Percentiles rank a stretch among this genome's conserved stretches.
Evolutionary conservation across 2,888 invertebrate genomes (phyloP).

Genomic region (Ctena decussata): DNA sequence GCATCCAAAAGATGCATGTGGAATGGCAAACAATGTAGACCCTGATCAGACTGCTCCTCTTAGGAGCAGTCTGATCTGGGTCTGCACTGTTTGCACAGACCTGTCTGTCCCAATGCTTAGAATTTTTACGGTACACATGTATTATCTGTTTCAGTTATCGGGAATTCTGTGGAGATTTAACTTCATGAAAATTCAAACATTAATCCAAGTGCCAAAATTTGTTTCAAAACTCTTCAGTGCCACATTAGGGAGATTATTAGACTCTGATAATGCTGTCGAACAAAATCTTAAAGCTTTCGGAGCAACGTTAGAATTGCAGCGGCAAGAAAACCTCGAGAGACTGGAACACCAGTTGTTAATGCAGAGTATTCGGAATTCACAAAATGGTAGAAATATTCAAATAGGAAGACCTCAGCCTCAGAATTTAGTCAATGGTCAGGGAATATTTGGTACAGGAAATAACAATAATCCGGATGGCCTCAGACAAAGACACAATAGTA

Average conservation of each 20-base stretch:
- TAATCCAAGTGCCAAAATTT: conserved; percentile 86
- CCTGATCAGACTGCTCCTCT: too few relatives aligned
- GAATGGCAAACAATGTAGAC: too few relatives aligned
- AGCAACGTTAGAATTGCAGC: conserved; percentile 88
- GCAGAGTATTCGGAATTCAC: conserved; percentile 68
- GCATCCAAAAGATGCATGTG: too few relatives aligned
- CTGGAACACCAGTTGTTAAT: conserved; percentile 88
- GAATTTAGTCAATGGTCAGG: conserved; percentile 75
- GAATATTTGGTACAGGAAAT: conserved; percentile 74
- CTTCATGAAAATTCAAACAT: conserved; percentile 85
- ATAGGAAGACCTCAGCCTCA: conserved; percentile 66
- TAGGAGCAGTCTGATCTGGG: too few relatives aligned
- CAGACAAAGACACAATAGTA: conserved; percentile 51
- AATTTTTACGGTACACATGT: too few relatives aligned
- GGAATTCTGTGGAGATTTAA: conserved; percentile 87
- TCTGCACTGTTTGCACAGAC: too few relatives aligned
- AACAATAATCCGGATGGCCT: conserved; percentile 43
- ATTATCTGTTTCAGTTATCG: conserved; percentile 85
- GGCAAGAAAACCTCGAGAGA: conserved; percentile 88
- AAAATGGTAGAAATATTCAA: conserved; percentile 7
- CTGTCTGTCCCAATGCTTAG: too few relatives aligned
- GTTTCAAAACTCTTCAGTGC: conserved; percentile 83
- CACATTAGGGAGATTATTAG: conserved; percentile 87
- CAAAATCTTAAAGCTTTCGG: conserved; percentile 86
- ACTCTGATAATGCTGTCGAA: conserved; percentile 86